Evolutionary conservation across 2,113 vertebrate species (phyloP).

Genomic region (Ariopsis seemanni): DNA sequence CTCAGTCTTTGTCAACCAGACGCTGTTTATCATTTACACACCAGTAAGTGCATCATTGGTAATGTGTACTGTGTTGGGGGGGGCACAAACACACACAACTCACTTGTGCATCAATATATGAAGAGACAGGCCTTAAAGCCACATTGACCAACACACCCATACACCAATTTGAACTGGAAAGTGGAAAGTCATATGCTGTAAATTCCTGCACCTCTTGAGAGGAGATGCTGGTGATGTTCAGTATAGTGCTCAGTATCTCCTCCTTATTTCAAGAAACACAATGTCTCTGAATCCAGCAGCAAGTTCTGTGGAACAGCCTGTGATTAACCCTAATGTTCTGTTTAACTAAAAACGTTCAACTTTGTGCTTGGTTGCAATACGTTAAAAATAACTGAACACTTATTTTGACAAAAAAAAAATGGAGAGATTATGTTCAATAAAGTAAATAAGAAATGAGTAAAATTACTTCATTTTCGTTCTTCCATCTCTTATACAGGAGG

Average conservation of each 20-base stretch:
- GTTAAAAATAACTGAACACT: not conserved
- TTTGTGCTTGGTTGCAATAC: not conserved
- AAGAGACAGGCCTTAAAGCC: conserved; percentile 8
- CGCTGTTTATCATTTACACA: not conserved
- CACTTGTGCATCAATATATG: conserved; percentile 7
- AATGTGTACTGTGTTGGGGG: not conserved
- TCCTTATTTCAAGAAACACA: not conserved
- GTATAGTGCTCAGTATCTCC: not conserved
- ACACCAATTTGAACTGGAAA: not conserved
- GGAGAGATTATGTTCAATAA: not conserved
- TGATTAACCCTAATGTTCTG: conserved; percentile 5
- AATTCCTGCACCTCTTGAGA: conserved; percentile 1
- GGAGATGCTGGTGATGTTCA: not conserved
- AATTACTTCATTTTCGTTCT: not conserved
- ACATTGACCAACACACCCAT: not conserved
- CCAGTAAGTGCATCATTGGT: not conserved
- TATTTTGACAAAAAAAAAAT: not conserved
- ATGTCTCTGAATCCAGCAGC: not conserved
- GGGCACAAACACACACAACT: not conserved
- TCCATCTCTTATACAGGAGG: not conserved
- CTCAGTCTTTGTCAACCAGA: not conserved
- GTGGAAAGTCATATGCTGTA: conserved; percentile 6
- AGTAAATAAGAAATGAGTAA: not conserved
- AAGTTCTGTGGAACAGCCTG: not conserved
- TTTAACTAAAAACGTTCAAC: not conserved